Conservation (phyloP, 2,113 vertebrate species). For the Diphyllodes magnificus region DNA sequence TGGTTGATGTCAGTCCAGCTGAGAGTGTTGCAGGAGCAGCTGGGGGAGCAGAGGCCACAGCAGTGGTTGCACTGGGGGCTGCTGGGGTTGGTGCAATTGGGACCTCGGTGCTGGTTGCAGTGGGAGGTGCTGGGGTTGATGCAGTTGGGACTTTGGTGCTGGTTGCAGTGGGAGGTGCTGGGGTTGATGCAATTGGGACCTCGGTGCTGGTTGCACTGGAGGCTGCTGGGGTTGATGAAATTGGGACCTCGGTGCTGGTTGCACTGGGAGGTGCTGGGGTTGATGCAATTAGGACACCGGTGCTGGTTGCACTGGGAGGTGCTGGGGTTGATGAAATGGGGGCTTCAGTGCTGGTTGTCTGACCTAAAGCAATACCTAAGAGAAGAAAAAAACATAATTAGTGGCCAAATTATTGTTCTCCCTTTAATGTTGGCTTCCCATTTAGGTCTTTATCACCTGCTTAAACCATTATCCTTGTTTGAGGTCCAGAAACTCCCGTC, state of each 20-base stretch:
- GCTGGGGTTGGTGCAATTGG: neutral
- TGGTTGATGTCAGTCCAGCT: neutral
- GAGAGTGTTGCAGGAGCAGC: neutral
- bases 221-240: neutral
- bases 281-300: neutral
- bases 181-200: accelerated
- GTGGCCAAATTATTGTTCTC: neutral
- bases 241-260: neutral
- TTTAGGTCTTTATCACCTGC: neutral
- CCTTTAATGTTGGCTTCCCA: neutral
- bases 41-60: accelerated
- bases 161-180: neutral
- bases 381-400: neutral
- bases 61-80: neutral
- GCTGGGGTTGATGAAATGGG: neutral
- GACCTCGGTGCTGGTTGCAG: neutral
- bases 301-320: neutral
- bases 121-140: neutral
- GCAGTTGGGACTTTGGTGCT: accelerated
- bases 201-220: neutral
- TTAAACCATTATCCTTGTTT: neutral
- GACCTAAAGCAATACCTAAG: conserved; percentile 37
- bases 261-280: neutral
- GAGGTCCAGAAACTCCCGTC: neutral
- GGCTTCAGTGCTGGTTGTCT: neutral